phyloP scores from a whole-genome alignment of 2,797 vertebrate species.

The Halcyon smyrnensis region DNA sequence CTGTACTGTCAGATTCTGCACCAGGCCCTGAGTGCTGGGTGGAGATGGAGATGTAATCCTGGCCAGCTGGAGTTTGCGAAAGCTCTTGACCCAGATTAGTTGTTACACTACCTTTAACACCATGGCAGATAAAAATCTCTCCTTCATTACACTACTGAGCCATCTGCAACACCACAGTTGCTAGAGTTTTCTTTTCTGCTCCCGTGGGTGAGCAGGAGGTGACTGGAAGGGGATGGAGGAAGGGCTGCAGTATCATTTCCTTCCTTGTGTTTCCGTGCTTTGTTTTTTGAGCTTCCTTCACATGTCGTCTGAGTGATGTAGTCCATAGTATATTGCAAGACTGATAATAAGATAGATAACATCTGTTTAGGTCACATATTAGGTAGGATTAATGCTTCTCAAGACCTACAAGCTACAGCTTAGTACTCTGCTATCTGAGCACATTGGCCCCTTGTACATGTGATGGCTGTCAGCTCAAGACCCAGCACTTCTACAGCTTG shows the following conservation, averaged over 20 bases:
- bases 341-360: constrained; percentile 51
- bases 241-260: background rate
- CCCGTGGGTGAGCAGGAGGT: rapidly evolving
- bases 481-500: background rate
- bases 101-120: background rate
- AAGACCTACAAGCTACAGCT: constrained; percentile 26
- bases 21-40: background rate
- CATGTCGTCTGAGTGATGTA: background rate
- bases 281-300: background rate
- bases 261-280: background rate
- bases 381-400: constrained; percentile 48
- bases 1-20: rapidly evolving
- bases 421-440: constrained; percentile 32
- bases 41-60: background rate
- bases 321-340: background rate
- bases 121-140: background rate
- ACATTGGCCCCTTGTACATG: background rate
- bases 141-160: background rate
- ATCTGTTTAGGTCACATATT: constrained; percentile 49
- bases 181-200: background rate
- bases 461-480: background rate
- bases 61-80: background rate
- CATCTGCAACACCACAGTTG: rapidly evolving
- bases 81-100: background rate
- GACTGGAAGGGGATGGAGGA: background rate